Evolutionary conservation across 2,888 invertebrate species (phyloP), one percentile per base, ranked within the genome.

Genomic region (Eremobia ochroleuca): DNA sequence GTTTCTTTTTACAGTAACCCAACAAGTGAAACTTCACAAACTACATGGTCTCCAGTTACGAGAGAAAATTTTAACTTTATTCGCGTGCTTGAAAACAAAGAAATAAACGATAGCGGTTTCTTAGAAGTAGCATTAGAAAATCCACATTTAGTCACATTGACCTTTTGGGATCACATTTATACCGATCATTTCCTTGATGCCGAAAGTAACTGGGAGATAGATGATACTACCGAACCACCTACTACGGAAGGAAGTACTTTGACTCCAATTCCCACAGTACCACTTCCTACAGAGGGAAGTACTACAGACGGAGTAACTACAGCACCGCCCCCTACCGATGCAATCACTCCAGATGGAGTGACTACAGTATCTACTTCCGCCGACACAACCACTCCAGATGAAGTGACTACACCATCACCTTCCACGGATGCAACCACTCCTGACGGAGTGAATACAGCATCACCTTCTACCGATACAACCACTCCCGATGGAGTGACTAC

Each of bases 151-250:
- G 82, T 76, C 0, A 90, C 89, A 3, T 66, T 95, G 11, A 70
- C 77, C 0, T 96, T 96, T 78, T 96, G 96, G 96, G 91, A 95
- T 59, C 77, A 85, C 11, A 92, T 96, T 73, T 96, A 96, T 81
- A 82, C 81, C 5, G 84, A 91, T 3, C 84, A 94, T 84, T 96
- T 95, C 76, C 80, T 92, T 21, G 96, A 96, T 82, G 95, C 96
- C 49, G 83, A 90, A 79, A 91, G 94, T 64, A 92, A 77, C 62
- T 96, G 95, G 94, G 87, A 87, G 2, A 76, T 94, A 25, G 65
- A 78, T 6, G 61, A 37, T 9, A 18, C 66, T 18, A 67, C 84
- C 0, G 40, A 25, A 2, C 4, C 77, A 4, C n/a, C 75, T 3
- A 3, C 49, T 2, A 49, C 75, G 0, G 43, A 43, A 6, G 15